Conservation (phyloP, 2,797 vertebrate genomes). For the Toxotes lorentzi region DNA sequence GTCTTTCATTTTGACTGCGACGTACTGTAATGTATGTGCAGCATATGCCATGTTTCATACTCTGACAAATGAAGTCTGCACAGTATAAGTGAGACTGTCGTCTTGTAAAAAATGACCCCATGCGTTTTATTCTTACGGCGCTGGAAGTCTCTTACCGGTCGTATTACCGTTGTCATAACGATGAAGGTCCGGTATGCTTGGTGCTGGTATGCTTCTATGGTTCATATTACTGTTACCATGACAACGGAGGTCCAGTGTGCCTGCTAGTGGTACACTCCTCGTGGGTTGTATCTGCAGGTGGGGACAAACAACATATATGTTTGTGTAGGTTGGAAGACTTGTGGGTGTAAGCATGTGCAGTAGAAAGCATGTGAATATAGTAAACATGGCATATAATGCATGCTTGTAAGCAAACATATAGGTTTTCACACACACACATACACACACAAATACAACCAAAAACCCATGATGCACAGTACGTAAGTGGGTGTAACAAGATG, state of each 20-base stretch:
- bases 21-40: not conserved
- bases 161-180: not conserved
- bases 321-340: not conserved
- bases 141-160: not conserved
- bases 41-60: not conserved
- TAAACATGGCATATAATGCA: not conserved
- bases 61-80: conserved; percentile 17
- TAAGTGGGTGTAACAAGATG: conserved; percentile 62
- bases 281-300: too few relatives aligned
- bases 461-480: conserved; percentile 43
- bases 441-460: conserved; percentile 33
- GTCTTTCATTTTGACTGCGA: conserved; percentile 22
- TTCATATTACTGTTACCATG: too few relatives aligned
- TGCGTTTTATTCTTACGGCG: not conserved
- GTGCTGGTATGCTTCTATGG: not conserved
- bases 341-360: not conserved
- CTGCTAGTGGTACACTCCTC: too few relatives aligned
- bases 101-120: not conserved
- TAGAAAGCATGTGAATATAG: not conserved
- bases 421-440: conserved; percentile 11
- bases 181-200: not conserved
- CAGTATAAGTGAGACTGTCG: not conserved
- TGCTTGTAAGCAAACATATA: not conserved
- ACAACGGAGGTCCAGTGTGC: too few relatives aligned
- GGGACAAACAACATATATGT: not conserved